Evolutionary conservation across 2,797 vertebrate species (phyloP), one percentile per base, ranked within the genome.

Genomic region (Tiaroga cobitis): DNA sequence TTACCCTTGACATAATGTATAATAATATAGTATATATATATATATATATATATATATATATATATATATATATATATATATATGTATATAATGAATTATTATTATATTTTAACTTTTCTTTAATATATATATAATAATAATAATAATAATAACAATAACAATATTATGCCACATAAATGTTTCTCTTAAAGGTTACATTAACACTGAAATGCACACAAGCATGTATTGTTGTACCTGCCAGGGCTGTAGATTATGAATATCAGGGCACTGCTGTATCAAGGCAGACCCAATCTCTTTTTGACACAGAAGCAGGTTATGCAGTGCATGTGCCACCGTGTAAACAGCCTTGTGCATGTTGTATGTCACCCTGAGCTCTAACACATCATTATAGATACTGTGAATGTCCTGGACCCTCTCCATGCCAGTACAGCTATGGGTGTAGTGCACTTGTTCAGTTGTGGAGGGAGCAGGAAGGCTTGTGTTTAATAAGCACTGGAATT

Each of bases 281-380:
- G 15, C 39, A 49, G 43, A 39, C 5, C 70, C 24, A 11, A 82
- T 80, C 9, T 80, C 73, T 72, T 37, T 82, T 59, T 84, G 49
- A 79, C 92, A 92, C 54, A 65, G 76, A 46, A 91, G 76, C 85
- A 92, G 77, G 87, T 87, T 83, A 79, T 93, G 90, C 39, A 93
- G 88, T 3, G 91, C 91, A 9, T 92, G 89, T 24, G 92, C 92
- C 49, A 91, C 90, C 2, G 91, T 81, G 51, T 92, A 92, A 49
- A 93, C 86, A 16, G 91, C 91, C 73, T 92, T 92, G 74, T 91
- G 87, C 34, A 93, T 41, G 10, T 92, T 93, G 39, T 93, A 93
- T 16, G 91, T 92, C 65, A 90, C 91, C 63, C 92, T 89, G 63
- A 92, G 91, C 83, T 93, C 88, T 3, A 90, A 92, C 41, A 93